phyloP scores from a whole-genome alignment of 2,113 vertebrate species.

The Cyanoramphus novaezelandiae region DNA sequence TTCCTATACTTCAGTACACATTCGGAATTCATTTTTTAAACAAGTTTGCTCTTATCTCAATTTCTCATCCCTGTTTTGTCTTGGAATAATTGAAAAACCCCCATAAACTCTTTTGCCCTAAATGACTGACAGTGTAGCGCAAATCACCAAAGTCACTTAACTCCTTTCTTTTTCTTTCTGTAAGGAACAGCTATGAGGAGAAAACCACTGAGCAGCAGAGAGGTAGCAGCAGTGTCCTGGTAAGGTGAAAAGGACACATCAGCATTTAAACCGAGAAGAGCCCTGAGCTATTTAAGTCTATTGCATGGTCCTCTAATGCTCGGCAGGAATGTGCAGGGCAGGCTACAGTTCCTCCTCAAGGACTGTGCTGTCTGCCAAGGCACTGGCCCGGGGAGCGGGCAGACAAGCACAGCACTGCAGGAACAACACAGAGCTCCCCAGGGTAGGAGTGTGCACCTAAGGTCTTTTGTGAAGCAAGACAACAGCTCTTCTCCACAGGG shows the following conservation, averaged over 20 bases:
- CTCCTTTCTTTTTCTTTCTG: neutral
- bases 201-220: neutral
- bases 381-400: neutral
- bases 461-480: neutral
- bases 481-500: accelerated
- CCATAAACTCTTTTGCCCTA: neutral
- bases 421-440: neutral
- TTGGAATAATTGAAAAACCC: neutral
- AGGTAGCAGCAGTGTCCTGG: neutral
- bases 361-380: neutral
- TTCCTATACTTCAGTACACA: neutral
- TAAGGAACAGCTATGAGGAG: neutral
- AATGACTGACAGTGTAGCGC: neutral
- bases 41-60: neutral
- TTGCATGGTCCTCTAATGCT: neutral
- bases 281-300: neutral
- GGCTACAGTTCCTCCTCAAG: neutral
- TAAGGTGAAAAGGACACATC: neutral
- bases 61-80: neutral
- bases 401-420: neutral
- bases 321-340: neutral
- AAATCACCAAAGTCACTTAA: neutral
- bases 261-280: neutral
- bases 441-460: neutral
- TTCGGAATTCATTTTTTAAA: neutral